Base-by-base conservation (phyloP, 2,113 vertebrate genomes). In the Myanophis thanlyinensis region DNA sequence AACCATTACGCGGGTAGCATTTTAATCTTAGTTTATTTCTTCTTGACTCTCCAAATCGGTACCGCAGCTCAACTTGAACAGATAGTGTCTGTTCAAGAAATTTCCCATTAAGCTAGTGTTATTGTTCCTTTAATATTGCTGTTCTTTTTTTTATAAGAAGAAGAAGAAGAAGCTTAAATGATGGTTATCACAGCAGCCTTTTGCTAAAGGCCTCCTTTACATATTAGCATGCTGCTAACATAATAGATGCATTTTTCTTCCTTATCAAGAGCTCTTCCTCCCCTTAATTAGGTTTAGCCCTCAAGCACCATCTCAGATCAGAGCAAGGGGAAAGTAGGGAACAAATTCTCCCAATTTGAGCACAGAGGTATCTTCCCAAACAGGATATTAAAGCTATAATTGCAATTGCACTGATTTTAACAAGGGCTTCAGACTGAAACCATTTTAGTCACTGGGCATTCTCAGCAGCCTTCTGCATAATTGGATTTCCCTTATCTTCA, bases 401-500 rank as follows among this genome's bases (percentile, higher is more conserved):
- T 0, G 91, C 1, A 89, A 87, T 46, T 40, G 27, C 0, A 30
- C 6, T 93, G 2, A 51, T 49, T 23, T 54, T 89, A 0, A 93
- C 5, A 89, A 92, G 90, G 0, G 0, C 48, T 94, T 47, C 27
- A 44, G 47, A 89, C 44, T 15, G 87, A 53, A 96, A 67, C 95
- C 91, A 22, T 85, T 94, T 56, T 88, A 53, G 89, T 73, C 11
- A 93, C 93, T 94, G 85, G 94, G 54, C 90, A 87, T 49, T 96
- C 97, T 93, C 95, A 25, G 59, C 91, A 51, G 94, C 91, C 54
- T 97, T 94, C 92, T 48, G 0, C 4, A 73, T 91, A 94, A 96
- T 96, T 94, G 94, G 30, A 48, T 94, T 95, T 96, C 94, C 89
- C 52, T 91, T 92, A 93, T 90, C 90, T 95, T 96, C 94, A 89